Evolutionary conservation across 1,140 invertebrate genomes (phyloP), one percentile per base, ranked within the genome.

Genomic region (Berghia stephanieae): DNA sequence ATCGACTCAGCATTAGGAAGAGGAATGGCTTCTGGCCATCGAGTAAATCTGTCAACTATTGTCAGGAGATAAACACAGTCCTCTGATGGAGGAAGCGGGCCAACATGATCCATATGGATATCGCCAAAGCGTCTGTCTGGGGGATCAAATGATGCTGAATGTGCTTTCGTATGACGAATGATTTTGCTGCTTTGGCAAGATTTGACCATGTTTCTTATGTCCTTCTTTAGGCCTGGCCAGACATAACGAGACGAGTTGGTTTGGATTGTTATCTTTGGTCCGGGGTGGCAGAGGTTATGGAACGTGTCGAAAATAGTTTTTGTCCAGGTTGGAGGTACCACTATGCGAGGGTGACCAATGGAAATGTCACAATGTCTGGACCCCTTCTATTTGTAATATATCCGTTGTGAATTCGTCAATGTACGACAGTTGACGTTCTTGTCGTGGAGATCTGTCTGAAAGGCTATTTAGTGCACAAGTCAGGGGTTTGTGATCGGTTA

Each of bases 11-110:
- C 88, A 44, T 91, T 83, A 86, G 87, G 85, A 84, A 91, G 21
- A 88, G 69, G 0, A 90, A 88, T 76, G 86, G 91, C 78, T 43
- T 79, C 5, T 88, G 72, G 75, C 91, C 88, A 0, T 91, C 88
- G 27, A 24, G 77, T 75, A 31, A 78, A 78, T 31, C 46, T 3
- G 85, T 83, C 63, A 8, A 70, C 43, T 8, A 57, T 38, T n/a
- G n/a, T n/a, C n/a, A n/a, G n/a, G n/a, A n/a, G n/a, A n/a, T n/a
- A n/a, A n/a, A n/a, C n/a, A n/a, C n/a, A n/a, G n/a, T n/a, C n/a
- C n/a, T n/a, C n/a, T n/a, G n/a, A n/a, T n/a, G n/a, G n/a, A n/a
- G n/a, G n/a, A n/a, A n/a, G n/a, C n/a, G n/a, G n/a, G n/a, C n/a
- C n/a, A n/a, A n/a, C n/a, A n/a, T n/a, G n/a, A n/a, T n/a, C n/a